phyloP scores from a whole-genome alignment of 2,113 vertebrate genomes.

The Phrynosoma blainvillii region DNA sequence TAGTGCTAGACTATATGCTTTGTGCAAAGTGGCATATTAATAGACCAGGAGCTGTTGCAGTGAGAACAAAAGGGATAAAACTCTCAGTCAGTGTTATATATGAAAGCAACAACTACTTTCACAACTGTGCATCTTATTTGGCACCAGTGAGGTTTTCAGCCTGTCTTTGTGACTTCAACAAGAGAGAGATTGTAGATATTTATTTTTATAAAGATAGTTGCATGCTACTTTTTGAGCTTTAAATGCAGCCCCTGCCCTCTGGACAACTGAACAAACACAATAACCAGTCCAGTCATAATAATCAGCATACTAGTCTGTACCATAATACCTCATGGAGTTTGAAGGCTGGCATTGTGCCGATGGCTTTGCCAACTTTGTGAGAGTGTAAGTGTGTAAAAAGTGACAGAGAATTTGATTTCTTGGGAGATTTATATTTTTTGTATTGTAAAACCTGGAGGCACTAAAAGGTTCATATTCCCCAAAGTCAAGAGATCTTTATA shows the following conservation, averaged over 20 bases:
- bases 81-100: slow-evolving; percentile 20
- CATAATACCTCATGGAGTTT: not conserved
- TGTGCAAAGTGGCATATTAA: slow-evolving; percentile 56
- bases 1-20: slow-evolving; percentile 62
- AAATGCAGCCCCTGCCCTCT: not conserved
- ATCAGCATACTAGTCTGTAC: not conserved
- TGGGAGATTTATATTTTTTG: not conserved
- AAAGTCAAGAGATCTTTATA: not conserved
- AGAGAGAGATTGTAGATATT: not conserved
- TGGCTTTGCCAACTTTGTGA: not conserved
- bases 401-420: not conserved
- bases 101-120: slow-evolving; percentile 16
- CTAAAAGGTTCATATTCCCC: not conserved
- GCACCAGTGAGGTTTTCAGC: slow-evolving; percentile 9
- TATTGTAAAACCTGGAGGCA: not conserved
- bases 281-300: not conserved
- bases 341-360: not conserved
- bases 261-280: not conserved
- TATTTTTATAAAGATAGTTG: not conserved
- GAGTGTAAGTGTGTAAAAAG: not conserved
- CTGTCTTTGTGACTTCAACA: not conserved
- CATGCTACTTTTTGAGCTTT: not conserved
- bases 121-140: slow-evolving; percentile 6
- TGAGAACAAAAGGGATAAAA: slow-evolving; percentile 41
- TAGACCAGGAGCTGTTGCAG: slow-evolving; percentile 51